Percentiles rank a stretch among this genome's conserved stretches.
Conservation (phyloP, 2,797 vertebrate species). For the Carcharodon carcharias region DNA sequence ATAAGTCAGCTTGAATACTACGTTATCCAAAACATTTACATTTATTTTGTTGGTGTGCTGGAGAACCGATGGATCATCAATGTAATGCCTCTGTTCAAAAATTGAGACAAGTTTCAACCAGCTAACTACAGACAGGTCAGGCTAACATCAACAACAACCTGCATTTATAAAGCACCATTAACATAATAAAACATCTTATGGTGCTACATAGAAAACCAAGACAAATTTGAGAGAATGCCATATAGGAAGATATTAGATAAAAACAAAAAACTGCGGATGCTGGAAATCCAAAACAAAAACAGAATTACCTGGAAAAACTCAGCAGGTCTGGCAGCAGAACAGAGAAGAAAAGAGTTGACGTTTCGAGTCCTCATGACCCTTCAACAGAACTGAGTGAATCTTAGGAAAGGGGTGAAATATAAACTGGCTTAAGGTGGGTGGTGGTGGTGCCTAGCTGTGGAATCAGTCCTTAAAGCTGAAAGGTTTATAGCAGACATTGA, state of each 20-base stretch:
- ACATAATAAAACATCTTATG: not conserved
- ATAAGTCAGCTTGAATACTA: not conserved
- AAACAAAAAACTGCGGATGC: too few relatives aligned
- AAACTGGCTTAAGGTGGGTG: too few relatives aligned
- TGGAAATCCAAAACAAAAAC: too few relatives aligned
- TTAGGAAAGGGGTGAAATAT: too few relatives aligned
- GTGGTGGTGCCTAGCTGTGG: not conserved
- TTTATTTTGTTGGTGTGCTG: too few relatives aligned
- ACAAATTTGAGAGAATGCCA: not conserved
- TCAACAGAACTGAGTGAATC: too few relatives aligned
- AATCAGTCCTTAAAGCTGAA: not conserved
- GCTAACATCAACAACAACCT: not conserved
- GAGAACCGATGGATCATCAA: not conserved
- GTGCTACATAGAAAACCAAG: not conserved
- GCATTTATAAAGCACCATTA: not conserved
- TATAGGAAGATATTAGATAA: too few relatives aligned
- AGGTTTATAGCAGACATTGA: not conserved
- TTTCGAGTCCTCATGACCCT: too few relatives aligned
- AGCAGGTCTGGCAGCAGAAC: too few relatives aligned
- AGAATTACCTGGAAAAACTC: too few relatives aligned
- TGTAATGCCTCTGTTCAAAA: constrained; percentile 39
- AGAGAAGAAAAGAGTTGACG: too few relatives aligned
- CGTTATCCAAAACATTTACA: not conserved
- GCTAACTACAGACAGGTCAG: not conserved
- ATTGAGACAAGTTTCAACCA: not conserved